Evolutionary conservation across 2,113 vertebrate genomes (phyloP).

Genomic region (Phyllostomus discolor): DNA sequence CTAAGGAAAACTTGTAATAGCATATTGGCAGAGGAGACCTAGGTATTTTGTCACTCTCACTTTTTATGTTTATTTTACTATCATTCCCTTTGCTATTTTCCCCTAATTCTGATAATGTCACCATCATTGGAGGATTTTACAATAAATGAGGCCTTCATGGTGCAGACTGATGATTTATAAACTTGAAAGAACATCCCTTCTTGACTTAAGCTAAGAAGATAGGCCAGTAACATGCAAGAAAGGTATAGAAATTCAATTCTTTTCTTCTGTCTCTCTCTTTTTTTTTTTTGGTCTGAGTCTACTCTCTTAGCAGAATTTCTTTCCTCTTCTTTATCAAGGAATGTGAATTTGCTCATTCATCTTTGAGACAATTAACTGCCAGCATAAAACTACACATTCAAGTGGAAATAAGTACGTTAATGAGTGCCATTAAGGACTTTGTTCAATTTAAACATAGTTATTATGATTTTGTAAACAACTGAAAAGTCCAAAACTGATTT

Average conservation of each 20-base stretch:
- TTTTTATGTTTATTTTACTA: neutral
- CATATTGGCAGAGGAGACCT: neutral
- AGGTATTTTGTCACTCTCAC: neutral
- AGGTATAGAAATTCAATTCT: neutral
- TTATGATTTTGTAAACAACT: neutral
- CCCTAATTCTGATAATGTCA: neutral
- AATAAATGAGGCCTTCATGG: neutral
- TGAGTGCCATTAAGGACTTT: neutral
- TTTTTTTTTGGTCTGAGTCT: neutral
- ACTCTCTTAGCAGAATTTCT: neutral
- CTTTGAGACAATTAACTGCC: conserved; percentile 19
- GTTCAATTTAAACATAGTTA: conserved; percentile 32
- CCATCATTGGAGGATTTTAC: neutral
- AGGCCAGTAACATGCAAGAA: neutral
- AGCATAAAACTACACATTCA: neutral
- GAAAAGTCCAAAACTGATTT: conserved; percentile 23
- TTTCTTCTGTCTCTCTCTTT: neutral
- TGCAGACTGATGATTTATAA: neutral
- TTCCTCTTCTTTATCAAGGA: neutral
- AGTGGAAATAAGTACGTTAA: neutral
- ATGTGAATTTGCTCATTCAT: neutral
- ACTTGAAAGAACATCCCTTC: neutral
- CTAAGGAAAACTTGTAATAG: neutral
- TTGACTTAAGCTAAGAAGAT: neutral
- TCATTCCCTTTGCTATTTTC: neutral